Conservation (phyloP, 2,888 invertebrate genomes). For the Coelinius sp. region DNA sequence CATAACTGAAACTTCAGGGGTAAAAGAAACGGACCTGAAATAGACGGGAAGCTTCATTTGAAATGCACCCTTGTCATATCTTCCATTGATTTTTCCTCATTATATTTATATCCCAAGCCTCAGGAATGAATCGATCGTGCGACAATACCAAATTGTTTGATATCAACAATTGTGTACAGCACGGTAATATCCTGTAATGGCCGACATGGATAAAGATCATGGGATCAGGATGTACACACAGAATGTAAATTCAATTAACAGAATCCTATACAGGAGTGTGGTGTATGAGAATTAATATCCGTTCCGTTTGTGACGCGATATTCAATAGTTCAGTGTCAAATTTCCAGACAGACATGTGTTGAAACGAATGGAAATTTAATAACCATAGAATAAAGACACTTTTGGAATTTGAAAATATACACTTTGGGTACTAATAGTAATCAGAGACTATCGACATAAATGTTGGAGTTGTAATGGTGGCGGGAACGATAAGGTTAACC, state of each 20-base stretch:
- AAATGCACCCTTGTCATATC: not conserved
- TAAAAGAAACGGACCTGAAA: not conserved
- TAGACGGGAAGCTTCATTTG: not conserved
- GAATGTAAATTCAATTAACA: constrained; percentile 60
- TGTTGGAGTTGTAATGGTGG: constrained; percentile 12
- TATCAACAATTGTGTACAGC: constrained; percentile 8
- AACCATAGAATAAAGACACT: not conserved
- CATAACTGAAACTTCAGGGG: not conserved
- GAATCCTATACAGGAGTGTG: constrained; percentile 54
- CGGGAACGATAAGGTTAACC: constrained; percentile 26
- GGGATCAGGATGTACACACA: constrained; percentile 6
- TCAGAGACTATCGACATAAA: not conserved
- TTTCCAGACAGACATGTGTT: not conserved
- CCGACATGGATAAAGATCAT: constrained; percentile 10
- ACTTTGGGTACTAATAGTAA: not conserved
- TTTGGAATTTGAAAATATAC: not conserved
- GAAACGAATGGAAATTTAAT: not conserved
- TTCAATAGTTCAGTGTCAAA: constrained; percentile 54
- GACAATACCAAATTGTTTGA: constrained; percentile 10
- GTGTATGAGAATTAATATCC: constrained; percentile 63
- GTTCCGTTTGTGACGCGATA: constrained; percentile 60
- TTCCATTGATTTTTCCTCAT: constrained; percentile 2
- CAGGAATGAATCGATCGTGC: not conserved
- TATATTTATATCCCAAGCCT: not conserved
- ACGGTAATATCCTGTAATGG: constrained; percentile 23